These are phyloP conservation scores for Lasioglossum baleicum DNA, from an alignment of 1,140 invertebrate species.

Conservation along the genomic window DNA sequence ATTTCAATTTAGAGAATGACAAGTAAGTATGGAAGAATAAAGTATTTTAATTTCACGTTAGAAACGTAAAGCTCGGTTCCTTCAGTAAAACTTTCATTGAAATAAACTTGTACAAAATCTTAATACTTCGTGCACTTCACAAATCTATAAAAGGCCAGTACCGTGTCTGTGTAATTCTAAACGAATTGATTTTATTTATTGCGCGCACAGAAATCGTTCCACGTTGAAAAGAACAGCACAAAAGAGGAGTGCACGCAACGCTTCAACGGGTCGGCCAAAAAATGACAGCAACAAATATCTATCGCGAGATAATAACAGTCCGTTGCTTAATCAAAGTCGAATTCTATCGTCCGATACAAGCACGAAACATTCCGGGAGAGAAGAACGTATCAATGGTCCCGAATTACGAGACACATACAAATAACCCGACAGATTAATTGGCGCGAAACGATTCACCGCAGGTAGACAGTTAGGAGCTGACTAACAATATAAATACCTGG, in stretches of 20 bases:
- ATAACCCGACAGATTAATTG: slow-evolving; percentile 14
- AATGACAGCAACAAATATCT: background rate
- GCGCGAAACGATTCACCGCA: slow-evolving; percentile 33
- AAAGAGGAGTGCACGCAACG: background rate
- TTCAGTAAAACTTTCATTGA: too few relatives aligned
- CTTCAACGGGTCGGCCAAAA: background rate
- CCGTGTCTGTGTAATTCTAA: too few relatives aligned
- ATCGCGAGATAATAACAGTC: slow-evolving; percentile 15
- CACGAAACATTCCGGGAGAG: slow-evolving; percentile 1
- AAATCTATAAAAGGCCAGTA: too few relatives aligned
- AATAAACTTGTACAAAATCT: too few relatives aligned
- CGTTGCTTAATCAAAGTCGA: slow-evolving; percentile 12
- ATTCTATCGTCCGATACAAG: background rate
- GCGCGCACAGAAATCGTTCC: background rate
- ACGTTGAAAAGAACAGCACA: background rate
- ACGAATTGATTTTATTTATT: background rate
- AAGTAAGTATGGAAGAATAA: too few relatives aligned
- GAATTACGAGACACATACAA: slow-evolving; percentile 27
- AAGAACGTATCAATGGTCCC: slow-evolving; percentile 16
- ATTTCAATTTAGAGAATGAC: background rate
- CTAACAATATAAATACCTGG: slow-evolving; percentile 40
- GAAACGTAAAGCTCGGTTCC: too few relatives aligned
- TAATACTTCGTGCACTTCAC: too few relatives aligned
- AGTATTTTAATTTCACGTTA: too few relatives aligned
- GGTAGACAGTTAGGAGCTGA: slow-evolving; percentile 10